These are phyloP conservation scores for Lepidurus arcticus DNA, from an alignment of 1,140 invertebrate species.

Conservation along the genomic window DNA sequence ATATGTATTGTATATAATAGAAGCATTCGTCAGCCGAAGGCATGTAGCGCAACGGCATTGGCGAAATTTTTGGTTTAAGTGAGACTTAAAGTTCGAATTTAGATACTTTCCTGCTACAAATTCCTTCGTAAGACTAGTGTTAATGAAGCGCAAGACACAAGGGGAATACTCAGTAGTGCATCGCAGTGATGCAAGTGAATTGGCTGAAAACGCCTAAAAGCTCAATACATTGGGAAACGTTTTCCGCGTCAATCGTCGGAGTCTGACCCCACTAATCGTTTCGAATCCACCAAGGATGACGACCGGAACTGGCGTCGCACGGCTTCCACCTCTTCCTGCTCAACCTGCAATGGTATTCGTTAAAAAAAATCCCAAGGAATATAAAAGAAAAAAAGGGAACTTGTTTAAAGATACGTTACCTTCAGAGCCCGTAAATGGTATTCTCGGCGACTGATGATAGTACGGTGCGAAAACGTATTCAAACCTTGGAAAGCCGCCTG, in stretches of 20 bases:
- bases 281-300: background rate
- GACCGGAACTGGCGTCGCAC: background rate
- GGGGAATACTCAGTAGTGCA: too few species aligned
- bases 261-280: background rate
- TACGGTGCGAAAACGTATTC: background rate
- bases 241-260: background rate
- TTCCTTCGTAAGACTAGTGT: too few species aligned
- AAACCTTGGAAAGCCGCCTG: conserved; percentile 20
- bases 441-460: background rate
- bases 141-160: too few species aligned
- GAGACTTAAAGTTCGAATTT: too few species aligned
- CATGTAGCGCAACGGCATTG: too few species aligned
- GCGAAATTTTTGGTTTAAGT: too few species aligned
- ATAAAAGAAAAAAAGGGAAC: background rate
- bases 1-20: too few species aligned
- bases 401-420: background rate
- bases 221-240: background rate
- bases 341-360: background rate
- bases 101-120: too few species aligned
- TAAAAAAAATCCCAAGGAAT: background rate
- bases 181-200: too few species aligned
- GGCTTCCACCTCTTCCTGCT: conserved; percentile 10
- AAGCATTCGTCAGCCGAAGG: too few species aligned
- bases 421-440: conserved; percentile 19
- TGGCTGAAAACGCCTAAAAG: too few species aligned